Conservation (phyloP, 2,888 invertebrate species). For the Chrysina gloriosa region DNA sequence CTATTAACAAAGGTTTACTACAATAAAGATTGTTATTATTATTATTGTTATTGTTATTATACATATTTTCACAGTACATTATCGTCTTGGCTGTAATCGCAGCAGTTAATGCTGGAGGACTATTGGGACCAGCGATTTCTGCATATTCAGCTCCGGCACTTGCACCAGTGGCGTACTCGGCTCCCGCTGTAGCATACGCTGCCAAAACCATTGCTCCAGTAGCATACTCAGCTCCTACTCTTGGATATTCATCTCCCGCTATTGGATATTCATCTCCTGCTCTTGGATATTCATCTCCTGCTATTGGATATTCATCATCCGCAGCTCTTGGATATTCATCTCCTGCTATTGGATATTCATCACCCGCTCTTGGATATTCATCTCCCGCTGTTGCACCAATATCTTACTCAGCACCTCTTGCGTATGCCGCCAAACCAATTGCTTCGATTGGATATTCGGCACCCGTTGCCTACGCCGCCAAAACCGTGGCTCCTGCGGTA, state of each 20-base stretch:
- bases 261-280: neutral
- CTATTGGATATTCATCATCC: neutral
- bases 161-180: too few relatives aligned
- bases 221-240: conserved; percentile 20
- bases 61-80: conserved; percentile 19
- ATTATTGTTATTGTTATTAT: too few relatives aligned
- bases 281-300: neutral
- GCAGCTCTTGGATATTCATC: too few relatives aligned
- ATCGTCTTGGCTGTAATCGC: conserved; percentile 26
- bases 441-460: too few relatives aligned
- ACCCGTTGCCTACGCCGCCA: conserved; percentile 16
- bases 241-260: too few relatives aligned
- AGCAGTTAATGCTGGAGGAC: conserved; percentile 33
- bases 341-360: neutral
- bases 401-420: conserved; percentile 29
- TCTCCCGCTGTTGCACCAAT: conserved; percentile 10
- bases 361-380: neutral
- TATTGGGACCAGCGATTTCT: conserved; percentile 22
- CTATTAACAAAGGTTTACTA: too few relatives aligned
- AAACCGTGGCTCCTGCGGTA: conserved; percentile 17
- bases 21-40: too few relatives aligned
- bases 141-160: conserved; percentile 8
- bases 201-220: conserved; percentile 6
- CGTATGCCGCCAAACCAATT: neutral
- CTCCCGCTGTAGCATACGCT: conserved; percentile 1